phyloP scores from a whole-genome alignment of 2,797 vertebrate genomes.

The Amblyraja radiata region DNA sequence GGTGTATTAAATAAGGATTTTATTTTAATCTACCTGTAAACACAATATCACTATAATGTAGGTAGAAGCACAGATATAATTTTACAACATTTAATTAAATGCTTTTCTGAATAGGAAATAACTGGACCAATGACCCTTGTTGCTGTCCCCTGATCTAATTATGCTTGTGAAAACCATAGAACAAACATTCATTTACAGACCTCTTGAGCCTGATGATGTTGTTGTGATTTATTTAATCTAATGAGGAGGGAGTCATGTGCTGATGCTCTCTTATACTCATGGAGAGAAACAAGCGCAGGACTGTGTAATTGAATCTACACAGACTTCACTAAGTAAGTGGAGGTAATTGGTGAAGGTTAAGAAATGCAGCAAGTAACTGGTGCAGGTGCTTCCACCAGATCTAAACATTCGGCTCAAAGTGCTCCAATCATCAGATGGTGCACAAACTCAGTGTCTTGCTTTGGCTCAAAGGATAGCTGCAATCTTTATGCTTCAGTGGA shows the following conservation, averaged over 20 bases:
- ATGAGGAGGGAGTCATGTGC: not conserved
- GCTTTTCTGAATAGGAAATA: not conserved
- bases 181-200: not conserved
- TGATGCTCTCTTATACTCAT: not conserved
- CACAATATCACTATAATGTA: not conserved
- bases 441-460: no score
- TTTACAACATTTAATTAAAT: not conserved
- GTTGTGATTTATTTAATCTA: not conserved
- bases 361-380: not conserved
- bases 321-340: not conserved
- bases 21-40: not conserved
- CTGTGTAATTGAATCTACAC: not conserved
- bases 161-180: slow-evolving; percentile 1
- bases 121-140: not conserved
- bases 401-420: not conserved
- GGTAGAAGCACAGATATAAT: not conserved
- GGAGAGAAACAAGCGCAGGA: not conserved
- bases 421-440: not conserved
- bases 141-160: not conserved
- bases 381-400: no score
- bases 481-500: not conserved
- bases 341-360: not conserved
- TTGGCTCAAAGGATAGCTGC: not conserved
- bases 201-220: not conserved
- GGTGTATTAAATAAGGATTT: not conserved